Evolutionary conservation across 1,140 invertebrate genomes (phyloP), one percentile per base, ranked within the genome.

Genomic region (Brachionus manjavacas): DNA sequence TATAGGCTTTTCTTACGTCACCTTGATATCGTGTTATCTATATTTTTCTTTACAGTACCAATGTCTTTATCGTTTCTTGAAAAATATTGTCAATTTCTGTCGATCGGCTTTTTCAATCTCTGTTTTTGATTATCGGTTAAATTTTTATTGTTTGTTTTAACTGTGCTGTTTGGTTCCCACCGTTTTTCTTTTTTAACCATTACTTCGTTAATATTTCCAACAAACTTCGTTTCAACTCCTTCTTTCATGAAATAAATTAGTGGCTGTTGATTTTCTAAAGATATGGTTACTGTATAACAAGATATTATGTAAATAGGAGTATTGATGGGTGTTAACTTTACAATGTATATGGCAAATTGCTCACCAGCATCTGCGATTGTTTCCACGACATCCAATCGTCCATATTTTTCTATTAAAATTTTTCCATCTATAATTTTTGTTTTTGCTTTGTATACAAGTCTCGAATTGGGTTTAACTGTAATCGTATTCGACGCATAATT

Each of bases 61-160:
- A 72, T 39, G 39, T 72, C 68, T 39, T 72, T 35, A n/a, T 72
- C 28, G 35, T 39, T 72, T 72, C 35, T 72, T 39, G 64, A 68
- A 25, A 68, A 68, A 68, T 28, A 68, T n/a, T 12, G 23, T 28
- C 64, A 68, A 35, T 68, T 31, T 68, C 35, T 68, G 64, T 68
- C 64, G 4, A 68, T 35, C 12, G 35, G 23, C 28, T 31, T 31
- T 31, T 31, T 31, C 28, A 31, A 31, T 31, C 28, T 31, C 28
- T 31, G 28, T 4, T 31, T 31, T 31, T 31, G 28, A 31, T 31
- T 4, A 4, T 31, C 28, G 28, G 28, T 31, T 31, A 31, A 31
- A 31, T 31, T 31, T 31, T 31, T 31, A 31, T 31, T 31, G 28
- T 31, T 31, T 31, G 6, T 31, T 31, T 31, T 31, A 4, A 31